Evolutionary conservation across 2,113 vertebrate species (phyloP).

Genomic region (Oenanthe melanoleuca): DNA sequence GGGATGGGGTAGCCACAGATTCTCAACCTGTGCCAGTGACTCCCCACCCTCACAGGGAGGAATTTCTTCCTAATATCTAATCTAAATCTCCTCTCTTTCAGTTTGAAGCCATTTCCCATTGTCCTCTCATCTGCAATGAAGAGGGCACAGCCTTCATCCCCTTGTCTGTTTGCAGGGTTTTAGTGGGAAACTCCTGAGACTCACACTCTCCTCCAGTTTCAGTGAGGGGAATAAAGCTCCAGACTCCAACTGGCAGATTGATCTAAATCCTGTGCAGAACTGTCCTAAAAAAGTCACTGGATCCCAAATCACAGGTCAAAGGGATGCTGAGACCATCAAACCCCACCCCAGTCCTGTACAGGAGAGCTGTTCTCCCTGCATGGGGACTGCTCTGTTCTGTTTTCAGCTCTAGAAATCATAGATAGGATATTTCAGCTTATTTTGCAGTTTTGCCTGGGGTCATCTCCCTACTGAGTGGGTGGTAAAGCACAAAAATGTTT

Average conservation of each 20-base stretch:
- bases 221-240: not conserved
- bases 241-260: not conserved
- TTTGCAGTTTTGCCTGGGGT: not conserved
- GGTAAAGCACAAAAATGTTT: not conserved
- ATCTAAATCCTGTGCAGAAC: not conserved
- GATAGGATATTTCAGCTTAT: not conserved
- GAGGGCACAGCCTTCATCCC: not conserved
- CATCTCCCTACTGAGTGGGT: not conserved
- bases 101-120: not conserved
- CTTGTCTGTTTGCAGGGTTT: not conserved
- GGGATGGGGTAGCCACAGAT: not conserved
- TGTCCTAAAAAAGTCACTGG: not conserved
- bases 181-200: not conserved
- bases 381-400: not conserved
- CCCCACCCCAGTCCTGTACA: not conserved
- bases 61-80: not conserved
- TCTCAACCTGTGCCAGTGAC: not conserved
- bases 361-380: not conserved
- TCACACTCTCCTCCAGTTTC: not conserved
- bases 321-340: not conserved
- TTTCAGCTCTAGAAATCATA: not conserved
- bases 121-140: not conserved
- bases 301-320: not conserved
- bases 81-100: not conserved
- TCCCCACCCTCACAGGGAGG: not conserved